Base-by-base conservation (phyloP, 2,888 invertebrate genomes). In the Petrophora chlorosata region DNA sequence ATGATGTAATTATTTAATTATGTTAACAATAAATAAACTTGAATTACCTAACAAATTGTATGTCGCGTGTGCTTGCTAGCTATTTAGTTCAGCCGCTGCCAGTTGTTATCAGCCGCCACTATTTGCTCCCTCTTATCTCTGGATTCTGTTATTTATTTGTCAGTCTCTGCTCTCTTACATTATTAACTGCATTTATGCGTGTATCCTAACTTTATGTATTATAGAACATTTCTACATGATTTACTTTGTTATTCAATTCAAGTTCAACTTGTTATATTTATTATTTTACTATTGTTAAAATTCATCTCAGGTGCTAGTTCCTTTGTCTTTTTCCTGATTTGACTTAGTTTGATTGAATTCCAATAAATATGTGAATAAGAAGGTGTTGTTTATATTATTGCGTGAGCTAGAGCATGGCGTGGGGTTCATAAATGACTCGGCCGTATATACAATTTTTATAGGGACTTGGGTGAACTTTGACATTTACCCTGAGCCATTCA, bases 301-400 rank as follows among this genome's bases (percentile, higher is more conserved):
- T 48, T 50, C 57, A 57, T 59, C 25, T 67, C 60, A 66, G 68
- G 66, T 68, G 66, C 70, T 73, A 67, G 72, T 70, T 70, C 65
- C 67, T n/a, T n/a, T 68, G 63, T 65, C 63, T 9, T 56, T 46
- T 54, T 57, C 50, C 63, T 64, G 61, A 60, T 65, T 61, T 62
- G 49, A 61, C 59, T 67, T 57, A 53, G 47, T 59, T 65, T 64
- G 52, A 59, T 53, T 40, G 26, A 48, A 56, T 52, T 56, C 51
- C 38, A 58, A 57, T 59, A 59, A 56, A 57, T 33, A 38, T 42
- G 32, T 35, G 32, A 47, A 41, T 26, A 15, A 25, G 23, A 19
- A n/a, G 9, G n/a, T 16, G 1, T 5, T 32, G 4, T 17, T 10
- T 10, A 19, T 26, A 26, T 5, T 26, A 10, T 10, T 26, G n/a